Evolutionary conservation across 2,797 vertebrate genomes (phyloP), one percentile per base, ranked within the genome.

Genomic region (Tangara arthus): DNA sequence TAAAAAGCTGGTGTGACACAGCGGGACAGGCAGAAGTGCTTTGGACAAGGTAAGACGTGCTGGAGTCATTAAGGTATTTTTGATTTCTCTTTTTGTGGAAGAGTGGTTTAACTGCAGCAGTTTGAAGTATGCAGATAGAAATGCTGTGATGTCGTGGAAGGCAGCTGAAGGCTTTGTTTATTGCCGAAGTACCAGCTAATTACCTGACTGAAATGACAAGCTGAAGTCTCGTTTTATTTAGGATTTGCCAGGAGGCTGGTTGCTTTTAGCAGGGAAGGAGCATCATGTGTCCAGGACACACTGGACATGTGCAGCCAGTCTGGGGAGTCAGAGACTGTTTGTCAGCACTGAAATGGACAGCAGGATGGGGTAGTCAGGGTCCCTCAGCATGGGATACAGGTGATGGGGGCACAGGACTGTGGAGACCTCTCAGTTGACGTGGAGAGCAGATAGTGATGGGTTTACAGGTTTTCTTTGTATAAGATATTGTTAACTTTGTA

Each of bases 391-490:
- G 34, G 20, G 42, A 14, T 27, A 3, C 30, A 16, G 49, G 41
- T 2, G 4, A 5, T 64, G n/a, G 18, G 20, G 39, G 8, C 14
- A 20, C 27, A 20, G 0, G 2, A 28, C 61, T 57, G n/a, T 16
- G 34, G 39, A 56, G 53, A 75, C 34, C 41, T 56, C 32, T 39
- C 7, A 28, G 23, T 9, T 28, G 1, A 17, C n/a, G 2, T 2
- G 17, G 6, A 37, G 39, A 26, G 27, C 6, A 11, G 23, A 8
- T 64, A 34, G 6, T 65, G 47, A 32, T 44, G 70, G 20, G 18
- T 8, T 13, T n/a, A 27, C 44, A 8, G 37, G 8, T 16, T 84
- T 75, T 53, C 27, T 75, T 80, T 57, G 42, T 68, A 15, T 34
- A 28, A 68, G 53, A 15, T 39, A 47, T 8, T 39, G 52, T 57